These are phyloP conservation scores for Xenopus borealis DNA, from an alignment of 2,113 vertebrate genomes.

Conservation along the genomic window DNA sequence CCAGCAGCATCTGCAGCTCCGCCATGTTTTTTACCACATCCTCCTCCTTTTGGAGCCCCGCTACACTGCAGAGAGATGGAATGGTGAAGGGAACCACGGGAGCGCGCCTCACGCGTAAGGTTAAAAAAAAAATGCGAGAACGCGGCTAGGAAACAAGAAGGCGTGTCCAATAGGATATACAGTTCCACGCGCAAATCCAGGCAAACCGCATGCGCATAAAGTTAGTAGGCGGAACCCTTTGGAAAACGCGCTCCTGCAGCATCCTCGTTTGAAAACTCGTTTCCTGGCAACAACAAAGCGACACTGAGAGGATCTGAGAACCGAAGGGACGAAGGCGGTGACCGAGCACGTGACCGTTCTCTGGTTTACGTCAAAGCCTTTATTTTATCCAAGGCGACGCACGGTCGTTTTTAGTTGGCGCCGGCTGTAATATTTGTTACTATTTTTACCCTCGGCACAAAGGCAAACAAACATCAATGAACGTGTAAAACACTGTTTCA, in stretches of 20 bases:
- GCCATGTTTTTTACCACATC: conserved; percentile 88
- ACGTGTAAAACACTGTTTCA: no score
- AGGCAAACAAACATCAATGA: no score
- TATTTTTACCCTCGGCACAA: no score
- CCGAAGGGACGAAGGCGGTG: no score
- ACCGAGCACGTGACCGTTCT: no score
- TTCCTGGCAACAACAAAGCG: conserved; percentile 57
- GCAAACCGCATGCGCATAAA: neutral
- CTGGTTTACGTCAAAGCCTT: no score
- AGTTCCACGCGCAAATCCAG: neutral
- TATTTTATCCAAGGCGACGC: no score
- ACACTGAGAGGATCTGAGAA: neutral
- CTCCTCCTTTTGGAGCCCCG: conserved; percentile 53
- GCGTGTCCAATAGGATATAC: neutral
- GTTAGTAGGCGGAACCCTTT: neutral
- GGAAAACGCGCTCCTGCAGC: conserved; percentile 18
- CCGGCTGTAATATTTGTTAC: no score
- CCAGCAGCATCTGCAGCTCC: conserved; percentile 98
- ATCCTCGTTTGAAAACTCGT: conserved; percentile 47
- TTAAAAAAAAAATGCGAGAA: neutral
- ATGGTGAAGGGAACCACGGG: conserved; percentile 42
- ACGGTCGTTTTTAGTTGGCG: no score
- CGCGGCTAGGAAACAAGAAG: neutral
- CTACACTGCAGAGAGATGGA: conserved; percentile 42
- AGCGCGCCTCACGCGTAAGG: conserved; percentile 5